Evolutionary conservation across 2,888 invertebrate genomes (phyloP).

Genomic region (Yponomeuta evonymella): DNA sequence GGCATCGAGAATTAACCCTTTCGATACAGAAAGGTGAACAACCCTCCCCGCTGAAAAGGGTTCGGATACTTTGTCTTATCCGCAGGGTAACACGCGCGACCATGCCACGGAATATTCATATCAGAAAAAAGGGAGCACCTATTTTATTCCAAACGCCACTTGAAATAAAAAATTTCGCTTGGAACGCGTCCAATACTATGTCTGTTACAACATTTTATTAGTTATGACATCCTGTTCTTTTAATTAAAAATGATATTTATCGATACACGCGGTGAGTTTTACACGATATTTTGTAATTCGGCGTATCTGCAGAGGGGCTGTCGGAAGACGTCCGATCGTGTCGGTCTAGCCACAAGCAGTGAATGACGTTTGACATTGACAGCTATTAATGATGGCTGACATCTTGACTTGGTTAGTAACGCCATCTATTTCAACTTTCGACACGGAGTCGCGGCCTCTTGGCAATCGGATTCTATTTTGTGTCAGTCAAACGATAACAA

Average conservation of each 20-base stretch:
- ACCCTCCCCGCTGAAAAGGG: slow-evolving; percentile 57
- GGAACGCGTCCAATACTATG: slow-evolving; percentile 52
- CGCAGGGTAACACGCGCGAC: slow-evolving; percentile 50
- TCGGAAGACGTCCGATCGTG: slow-evolving; percentile 24
- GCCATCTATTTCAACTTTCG: slow-evolving; percentile 32
- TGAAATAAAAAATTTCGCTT: slow-evolving; percentile 41
- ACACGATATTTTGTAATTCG: slow-evolving; percentile 31
- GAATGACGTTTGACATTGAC: slow-evolving; percentile 36
- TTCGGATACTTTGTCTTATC: slow-evolving; percentile 35
- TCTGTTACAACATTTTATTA: slow-evolving; percentile 42
- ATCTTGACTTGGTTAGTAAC: slow-evolving; percentile 25
- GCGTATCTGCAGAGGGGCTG: slow-evolving; percentile 22
- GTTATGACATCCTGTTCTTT: slow-evolving; percentile 43
- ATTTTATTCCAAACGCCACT: slow-evolving; percentile 28
- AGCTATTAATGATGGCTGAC: slow-evolving; percentile 42
- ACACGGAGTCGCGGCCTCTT: slow-evolving; percentile 23
- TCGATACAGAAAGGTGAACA: slow-evolving; percentile 67
- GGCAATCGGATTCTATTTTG: slow-evolving; percentile 39
- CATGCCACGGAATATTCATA: slow-evolving; percentile 63
- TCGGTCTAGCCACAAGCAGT: slow-evolving; percentile 18
- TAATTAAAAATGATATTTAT: slow-evolving; percentile 49
- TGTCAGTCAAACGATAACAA: slow-evolving; percentile 31
- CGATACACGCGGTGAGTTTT: slow-evolving; percentile 26
- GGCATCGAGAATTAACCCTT: slow-evolving; percentile 63
- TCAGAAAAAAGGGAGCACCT: slow-evolving; percentile 41